Conservation (phyloP, 2,113 vertebrate genomes). For the Tricholaema leucomelas region DNA sequence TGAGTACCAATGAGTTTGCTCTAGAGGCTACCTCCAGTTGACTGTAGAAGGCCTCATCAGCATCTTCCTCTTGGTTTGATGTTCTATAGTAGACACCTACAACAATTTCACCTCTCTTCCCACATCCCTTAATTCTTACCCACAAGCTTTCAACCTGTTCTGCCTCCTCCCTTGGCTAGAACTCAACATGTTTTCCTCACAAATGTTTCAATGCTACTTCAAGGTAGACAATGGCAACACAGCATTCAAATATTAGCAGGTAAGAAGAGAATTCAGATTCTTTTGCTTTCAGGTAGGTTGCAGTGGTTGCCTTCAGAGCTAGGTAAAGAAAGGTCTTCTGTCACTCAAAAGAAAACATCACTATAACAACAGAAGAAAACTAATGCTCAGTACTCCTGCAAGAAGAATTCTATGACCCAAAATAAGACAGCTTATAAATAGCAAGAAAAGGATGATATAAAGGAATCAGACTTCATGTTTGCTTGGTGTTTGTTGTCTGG, state of each 20-base stretch:
- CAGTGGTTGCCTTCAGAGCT: background rate
- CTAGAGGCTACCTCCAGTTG: no score
- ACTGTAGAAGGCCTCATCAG: no score
- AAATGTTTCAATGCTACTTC: background rate
- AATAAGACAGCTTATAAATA: slow-evolving; percentile 57
- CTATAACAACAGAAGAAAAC: slow-evolving; percentile 25
- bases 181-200: background rate
- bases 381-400: background rate
- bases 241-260: background rate
- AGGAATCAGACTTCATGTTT: background rate
- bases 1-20: no score
- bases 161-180: no score
- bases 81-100: no score
- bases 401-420: slow-evolving; percentile 11
- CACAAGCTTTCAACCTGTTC: no score
- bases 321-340: slow-evolving; percentile 30
- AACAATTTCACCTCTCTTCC: no score
- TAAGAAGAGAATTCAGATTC: background rate
- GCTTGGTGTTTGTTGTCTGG: background rate
- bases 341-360: slow-evolving; percentile 19
- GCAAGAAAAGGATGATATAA: slow-evolving; percentile 4
- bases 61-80: no score
- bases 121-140: no score
- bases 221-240: background rate
- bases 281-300: background rate